Conservation (phyloP, 2,888 invertebrate species). For the Amitus sp. region DNA sequence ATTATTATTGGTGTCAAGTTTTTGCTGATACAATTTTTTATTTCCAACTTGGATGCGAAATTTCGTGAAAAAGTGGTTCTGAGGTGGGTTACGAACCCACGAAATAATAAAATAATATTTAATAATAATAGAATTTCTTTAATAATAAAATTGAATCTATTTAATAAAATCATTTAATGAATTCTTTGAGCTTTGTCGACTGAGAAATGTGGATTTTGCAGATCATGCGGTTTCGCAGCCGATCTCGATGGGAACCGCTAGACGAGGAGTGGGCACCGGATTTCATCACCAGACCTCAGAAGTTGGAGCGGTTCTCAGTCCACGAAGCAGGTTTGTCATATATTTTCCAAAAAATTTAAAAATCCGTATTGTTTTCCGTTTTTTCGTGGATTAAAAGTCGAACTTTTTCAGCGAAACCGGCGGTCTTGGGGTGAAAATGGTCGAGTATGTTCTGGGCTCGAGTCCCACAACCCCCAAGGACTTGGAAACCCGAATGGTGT, state of each 20-base stretch:
- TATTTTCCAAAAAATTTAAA: too few relatives aligned
- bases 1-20: too few relatives aligned
- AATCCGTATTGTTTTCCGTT: too few relatives aligned
- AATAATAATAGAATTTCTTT: too few relatives aligned
- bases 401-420: constrained; percentile 78
- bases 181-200: neutral
- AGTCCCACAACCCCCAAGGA: constrained; percentile 77
- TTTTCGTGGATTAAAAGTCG: constrained; percentile 10
- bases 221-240: constrained; percentile 78
- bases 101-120: too few relatives aligned
- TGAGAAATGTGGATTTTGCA: constrained; percentile 51
- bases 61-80: too few relatives aligned
- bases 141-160: too few relatives aligned
- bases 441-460: constrained; percentile 95
- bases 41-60: too few relatives aligned
- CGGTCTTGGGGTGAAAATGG: constrained; percentile 97
- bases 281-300: constrained; percentile 63
- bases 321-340: constrained; percentile 63
- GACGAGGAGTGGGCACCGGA: constrained; percentile 71
- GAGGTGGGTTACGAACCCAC: too few relatives aligned
- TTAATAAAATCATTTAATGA: too few relatives aligned
- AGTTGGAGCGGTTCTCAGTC: constrained; percentile 63
- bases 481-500: constrained; percentile 61
- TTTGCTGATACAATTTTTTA: too few relatives aligned
- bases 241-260: constrained; percentile 80